These are phyloP conservation scores for Ailurus styani DNA, from an alignment of 2,113 vertebrate species.

Conservation along the genomic window DNA sequence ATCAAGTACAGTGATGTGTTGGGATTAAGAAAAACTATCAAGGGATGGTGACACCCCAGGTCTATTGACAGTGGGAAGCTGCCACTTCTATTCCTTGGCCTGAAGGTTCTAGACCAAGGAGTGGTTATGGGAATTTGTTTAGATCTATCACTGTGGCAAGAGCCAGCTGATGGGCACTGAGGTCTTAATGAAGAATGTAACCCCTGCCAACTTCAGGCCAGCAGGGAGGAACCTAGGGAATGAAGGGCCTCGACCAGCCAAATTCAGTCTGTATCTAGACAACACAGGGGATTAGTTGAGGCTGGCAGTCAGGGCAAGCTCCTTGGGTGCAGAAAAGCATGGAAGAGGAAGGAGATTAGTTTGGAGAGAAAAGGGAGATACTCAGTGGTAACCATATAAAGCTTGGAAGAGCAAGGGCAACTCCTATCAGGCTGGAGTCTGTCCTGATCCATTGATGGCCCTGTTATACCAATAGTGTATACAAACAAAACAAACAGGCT, in stretches of 20 bases:
- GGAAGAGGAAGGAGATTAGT: neutral
- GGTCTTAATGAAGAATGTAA: neutral
- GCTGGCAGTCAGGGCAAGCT: neutral
- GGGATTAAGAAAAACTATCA: neutral
- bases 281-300: neutral
- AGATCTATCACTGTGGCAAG: neutral
- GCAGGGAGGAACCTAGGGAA: neutral
- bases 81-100: neutral
- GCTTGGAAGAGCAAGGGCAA: neutral
- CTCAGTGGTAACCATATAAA: neutral
- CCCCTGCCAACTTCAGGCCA: neutral
- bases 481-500: no score
- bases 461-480: accelerated
- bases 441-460: accelerated
- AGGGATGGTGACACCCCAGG: neutral
- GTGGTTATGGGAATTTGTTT: neutral
- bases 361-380: neutral
- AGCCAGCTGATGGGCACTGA: neutral
- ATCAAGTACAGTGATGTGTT: neutral
- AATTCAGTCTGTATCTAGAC: neutral
- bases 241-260: neutral
- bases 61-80: neutral
- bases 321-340: neutral
- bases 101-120: neutral
- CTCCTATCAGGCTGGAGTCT: neutral